These are phyloP conservation scores for Tachysurus vachellii DNA, from an alignment of 2,113 vertebrate genomes.

Conservation along the genomic window DNA sequence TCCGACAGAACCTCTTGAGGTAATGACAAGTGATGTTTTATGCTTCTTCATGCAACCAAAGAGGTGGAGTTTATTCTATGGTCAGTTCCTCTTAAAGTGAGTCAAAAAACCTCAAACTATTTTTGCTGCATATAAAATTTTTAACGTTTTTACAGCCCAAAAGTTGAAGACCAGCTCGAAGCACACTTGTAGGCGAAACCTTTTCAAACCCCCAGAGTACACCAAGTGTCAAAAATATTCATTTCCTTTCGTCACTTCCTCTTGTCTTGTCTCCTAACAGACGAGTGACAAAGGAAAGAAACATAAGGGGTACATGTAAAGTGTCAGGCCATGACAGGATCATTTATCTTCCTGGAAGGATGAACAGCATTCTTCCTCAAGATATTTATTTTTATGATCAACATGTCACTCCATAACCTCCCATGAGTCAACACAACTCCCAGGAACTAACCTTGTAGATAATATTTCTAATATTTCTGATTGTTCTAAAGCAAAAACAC, in stretches of 20 bases:
- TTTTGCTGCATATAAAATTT: background rate
- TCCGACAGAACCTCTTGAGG: background rate
- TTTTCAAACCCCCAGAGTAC: background rate
- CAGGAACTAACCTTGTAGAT: no score
- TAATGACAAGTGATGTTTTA: background rate
- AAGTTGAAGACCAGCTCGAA: background rate
- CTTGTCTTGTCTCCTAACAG: background rate
- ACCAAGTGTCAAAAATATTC: background rate
- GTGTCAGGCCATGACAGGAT: background rate
- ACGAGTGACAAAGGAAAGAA: background rate
- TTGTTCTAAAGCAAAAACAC: no score
- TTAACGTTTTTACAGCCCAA: background rate
- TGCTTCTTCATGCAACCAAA: background rate
- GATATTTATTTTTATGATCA: background rate
- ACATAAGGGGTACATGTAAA: no score
- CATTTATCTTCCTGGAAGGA: background rate
- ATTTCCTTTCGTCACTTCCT: background rate
- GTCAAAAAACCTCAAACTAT: background rate
- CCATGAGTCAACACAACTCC: no score
- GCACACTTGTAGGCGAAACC: background rate
- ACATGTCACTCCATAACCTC: background rate
- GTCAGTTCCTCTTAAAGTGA: background rate
- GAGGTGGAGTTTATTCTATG: background rate
- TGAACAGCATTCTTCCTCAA: background rate
- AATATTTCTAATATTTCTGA: no score